Base-by-base conservation (phyloP, 2,797 vertebrate genomes). In the Enteromius viviparus region DNA sequence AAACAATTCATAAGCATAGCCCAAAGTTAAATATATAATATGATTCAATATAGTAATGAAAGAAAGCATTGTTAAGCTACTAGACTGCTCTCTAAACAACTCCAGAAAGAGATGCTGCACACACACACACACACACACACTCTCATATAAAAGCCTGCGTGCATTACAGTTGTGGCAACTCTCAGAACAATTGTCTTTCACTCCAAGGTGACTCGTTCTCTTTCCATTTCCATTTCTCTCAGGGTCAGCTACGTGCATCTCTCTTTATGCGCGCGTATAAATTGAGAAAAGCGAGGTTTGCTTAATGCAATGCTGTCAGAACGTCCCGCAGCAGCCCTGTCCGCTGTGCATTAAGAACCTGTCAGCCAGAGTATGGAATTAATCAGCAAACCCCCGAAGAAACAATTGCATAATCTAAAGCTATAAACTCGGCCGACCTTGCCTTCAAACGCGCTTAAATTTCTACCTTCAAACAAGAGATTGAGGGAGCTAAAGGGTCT, bases 391-490 rank as follows among this genome's bases (percentile, higher is more conserved):
- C 87, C 85, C 86, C 89, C 88, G 87, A 91, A 90, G 89, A 93
- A 91, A 93, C 91, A 93, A 92, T 90, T 91, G 71, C 81, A 89
- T 91, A 92, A 93, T 93, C 93, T 93, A 76, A 51, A 62, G 83
- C 89, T 86, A 89, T 91, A 92, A 94, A 93, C 90, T 90, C 15
- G 21, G 85, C 75, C 93, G 91, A 93, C 93, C 92, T 94, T 92
- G 89, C 89, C 90, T 90, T 90, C 88, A 90, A 92, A 93, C 85
- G 71, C 83, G 85, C 83, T 88, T 90, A 91, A 89, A 90, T 89
- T 88, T 86, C 82, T 53, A 83, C 87, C 85, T 89, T 92, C 89
- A 90, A 91, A 89, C 81, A 71, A 82, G 84, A 86, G 85, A 90
- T 72, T 49, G 10, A 60, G 45, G 26, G 64, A 23, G 37, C 81